These are phyloP conservation scores for Lepidocolaptes lacrymiger DNA, from an alignment of 2,797 vertebrate genomes.

Conservation along the genomic window DNA sequence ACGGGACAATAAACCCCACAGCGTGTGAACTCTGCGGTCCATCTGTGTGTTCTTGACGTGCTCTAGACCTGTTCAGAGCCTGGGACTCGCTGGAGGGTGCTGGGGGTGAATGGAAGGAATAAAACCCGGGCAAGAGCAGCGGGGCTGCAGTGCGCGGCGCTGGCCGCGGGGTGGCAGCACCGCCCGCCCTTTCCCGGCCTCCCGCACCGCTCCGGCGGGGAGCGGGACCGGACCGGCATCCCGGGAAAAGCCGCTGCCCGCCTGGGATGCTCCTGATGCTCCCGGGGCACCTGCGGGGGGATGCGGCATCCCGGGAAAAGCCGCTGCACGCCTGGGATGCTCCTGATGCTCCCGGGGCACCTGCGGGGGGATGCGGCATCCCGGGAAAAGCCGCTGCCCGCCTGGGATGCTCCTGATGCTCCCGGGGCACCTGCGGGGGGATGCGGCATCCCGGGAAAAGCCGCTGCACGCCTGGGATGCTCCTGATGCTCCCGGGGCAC, in stretches of 20 bases:
- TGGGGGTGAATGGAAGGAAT: neutral
- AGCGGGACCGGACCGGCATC: no score
- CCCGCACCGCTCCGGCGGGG: neutral
- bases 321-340: neutral
- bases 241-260: neutral
- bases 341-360: neutral
- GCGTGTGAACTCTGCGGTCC: fast-evolving
- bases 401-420: no score
- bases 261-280: no score
- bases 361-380: no score
- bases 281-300: neutral
- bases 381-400: no score
- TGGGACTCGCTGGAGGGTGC: fast-evolving
- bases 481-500: neutral
- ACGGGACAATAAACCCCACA: fast-evolving
- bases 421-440: neutral
- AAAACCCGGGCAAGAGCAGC: neutral
- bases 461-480: neutral
- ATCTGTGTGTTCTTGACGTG: neutral
- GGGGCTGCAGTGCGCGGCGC: constrained; percentile 21
- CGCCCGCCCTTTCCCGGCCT: constrained; percentile 57
- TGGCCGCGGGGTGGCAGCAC: constrained; percentile 81
- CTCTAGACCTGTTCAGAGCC: neutral
- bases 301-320: neutral
- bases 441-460: neutral